Evolutionary conservation across 2,113 vertebrate species (phyloP).

Genomic region (human): GRCh38 chr2:1589501-1590000

Average conservation of each 20-base stretch:
- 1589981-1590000: neutral
- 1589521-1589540: neutral
- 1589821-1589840: too few species aligned
- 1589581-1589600: neutral
- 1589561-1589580: neutral
- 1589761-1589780: neutral
- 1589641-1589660: fast-evolving
- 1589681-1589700: neutral
- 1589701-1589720: neutral
- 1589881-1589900: neutral
- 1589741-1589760: neutral
- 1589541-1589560: neutral
- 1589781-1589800: neutral
- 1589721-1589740: neutral
- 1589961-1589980: neutral
- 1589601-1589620: neutral
- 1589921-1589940: neutral
- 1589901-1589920: neutral
- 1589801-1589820: neutral
- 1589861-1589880: too few species aligned
- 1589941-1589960: neutral
- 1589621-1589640: neutral
- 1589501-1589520: neutral
- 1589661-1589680: neutral
- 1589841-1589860: too few species aligned